Conservation (phyloP, 2,888 invertebrate genomes). For the Abscondita cerata region DNA sequence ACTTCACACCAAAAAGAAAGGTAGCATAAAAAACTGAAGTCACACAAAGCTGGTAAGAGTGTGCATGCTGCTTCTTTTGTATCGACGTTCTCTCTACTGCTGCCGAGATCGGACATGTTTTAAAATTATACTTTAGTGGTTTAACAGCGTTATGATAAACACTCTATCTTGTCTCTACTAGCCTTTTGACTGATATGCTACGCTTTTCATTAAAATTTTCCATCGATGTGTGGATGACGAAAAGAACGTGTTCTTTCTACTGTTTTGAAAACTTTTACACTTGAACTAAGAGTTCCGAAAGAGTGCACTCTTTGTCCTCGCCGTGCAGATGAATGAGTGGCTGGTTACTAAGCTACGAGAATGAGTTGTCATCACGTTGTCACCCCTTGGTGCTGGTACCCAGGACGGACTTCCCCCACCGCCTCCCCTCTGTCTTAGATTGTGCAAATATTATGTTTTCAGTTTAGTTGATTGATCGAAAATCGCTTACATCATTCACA, state of each 20-base stretch:
- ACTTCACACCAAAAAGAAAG: background rate
- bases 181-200: background rate
- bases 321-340: no score
- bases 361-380: no score
- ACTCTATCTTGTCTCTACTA: background rate
- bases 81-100: background rate
- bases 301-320: background rate
- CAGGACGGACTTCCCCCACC: no score
- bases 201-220: background rate
- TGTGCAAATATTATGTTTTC: no score
- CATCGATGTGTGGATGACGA: background rate
- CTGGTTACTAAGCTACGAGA: no score
- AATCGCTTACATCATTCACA: no score
- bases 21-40: background rate
- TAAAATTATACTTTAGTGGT: background rate
- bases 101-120: background rate
- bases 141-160: background rate
- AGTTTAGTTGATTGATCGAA: no score
- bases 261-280: background rate
- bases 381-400: no score
- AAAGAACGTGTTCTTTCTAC: background rate
- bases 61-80: background rate
- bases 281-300: background rate
- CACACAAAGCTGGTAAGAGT: background rate
- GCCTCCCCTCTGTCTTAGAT: no score